Evolutionary conservation across 2,113 vertebrate genomes (phyloP).

Genomic region (Misgurnus anguillicaudatus): DNA sequence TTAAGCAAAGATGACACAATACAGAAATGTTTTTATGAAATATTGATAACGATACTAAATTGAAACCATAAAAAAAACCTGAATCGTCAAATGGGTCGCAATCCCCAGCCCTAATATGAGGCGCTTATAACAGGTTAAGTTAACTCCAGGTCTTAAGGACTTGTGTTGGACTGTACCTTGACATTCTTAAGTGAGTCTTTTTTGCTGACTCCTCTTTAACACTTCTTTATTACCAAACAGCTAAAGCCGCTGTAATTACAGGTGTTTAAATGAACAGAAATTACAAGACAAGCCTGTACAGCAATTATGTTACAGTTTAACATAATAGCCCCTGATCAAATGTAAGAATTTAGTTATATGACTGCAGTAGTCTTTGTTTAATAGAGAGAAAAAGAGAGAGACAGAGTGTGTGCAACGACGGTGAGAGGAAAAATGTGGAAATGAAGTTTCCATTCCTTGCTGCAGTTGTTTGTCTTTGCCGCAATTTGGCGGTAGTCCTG

Average conservation of each 20-base stretch:
- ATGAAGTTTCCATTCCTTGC: conserved; percentile 58
- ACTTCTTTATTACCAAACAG: not conserved
- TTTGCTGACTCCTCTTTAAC: not conserved
- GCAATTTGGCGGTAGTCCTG: conserved; percentile 49
- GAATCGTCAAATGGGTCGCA: no score
- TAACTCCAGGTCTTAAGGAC: conserved; percentile 12
- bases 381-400: conserved; percentile 31
- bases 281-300: not conserved
- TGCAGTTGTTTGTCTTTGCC: conserved; percentile 54
- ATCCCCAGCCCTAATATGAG: no score
- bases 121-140: not conserved
- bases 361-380: conserved; percentile 43
- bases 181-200: conserved; percentile 12
- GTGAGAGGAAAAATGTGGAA: conserved; percentile 44
- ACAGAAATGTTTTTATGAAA: no score
- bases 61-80: no score
- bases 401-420: not conserved
- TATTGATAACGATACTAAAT: no score
- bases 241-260: conserved; percentile 23
- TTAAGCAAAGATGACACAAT: no score
- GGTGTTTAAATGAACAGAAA: conserved; percentile 17
- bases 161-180: not conserved
- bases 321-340: conserved; percentile 20
- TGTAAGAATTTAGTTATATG: conserved; percentile 30
- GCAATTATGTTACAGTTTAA: conserved; percentile 19